Conservation (phyloP, 2,888 invertebrate genomes). For the Augiades crinisus region DNA sequence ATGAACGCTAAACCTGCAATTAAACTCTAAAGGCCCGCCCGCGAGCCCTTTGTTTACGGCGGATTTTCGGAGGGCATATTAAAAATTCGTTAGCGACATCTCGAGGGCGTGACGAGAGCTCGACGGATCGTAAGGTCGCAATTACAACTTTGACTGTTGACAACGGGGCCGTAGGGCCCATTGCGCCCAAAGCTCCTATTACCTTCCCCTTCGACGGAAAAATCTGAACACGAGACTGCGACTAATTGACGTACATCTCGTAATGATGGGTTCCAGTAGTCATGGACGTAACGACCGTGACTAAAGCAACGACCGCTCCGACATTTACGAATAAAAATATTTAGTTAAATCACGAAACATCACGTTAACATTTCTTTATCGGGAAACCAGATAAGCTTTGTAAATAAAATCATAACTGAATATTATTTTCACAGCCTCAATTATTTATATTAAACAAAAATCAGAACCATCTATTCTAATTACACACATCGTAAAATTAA, state of each 20-base stretch:
- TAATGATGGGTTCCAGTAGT: slow-evolving; percentile 48
- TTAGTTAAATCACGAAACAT: slow-evolving; percentile 4
- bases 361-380: background rate
- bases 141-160: slow-evolving; percentile 62
- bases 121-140: slow-evolving; percentile 65
- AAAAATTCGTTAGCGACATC: slow-evolving; percentile 62
- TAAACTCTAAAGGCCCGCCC: slow-evolving; percentile 57
- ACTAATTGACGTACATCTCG: slow-evolving; percentile 57
- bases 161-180: slow-evolving; percentile 46
- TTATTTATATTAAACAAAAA: slow-evolving; percentile 17
- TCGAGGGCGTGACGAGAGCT: slow-evolving; percentile 58
- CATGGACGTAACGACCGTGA: slow-evolving; percentile 16
- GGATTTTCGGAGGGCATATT: slow-evolving; percentile 44
- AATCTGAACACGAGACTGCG: slow-evolving; percentile 49
- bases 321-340: too few relatives aligned
- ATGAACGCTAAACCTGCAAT: slow-evolving; percentile 77
- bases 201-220: slow-evolving; percentile 54
- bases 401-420: background rate
- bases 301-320: slow-evolving; percentile 14
- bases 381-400: background rate
- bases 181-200: slow-evolving; percentile 52
- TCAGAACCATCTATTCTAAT: slow-evolving; percentile 45
- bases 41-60: slow-evolving; percentile 39
- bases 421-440: slow-evolving; percentile 3
- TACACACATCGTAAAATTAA: slow-evolving; percentile 70